Conservation (phyloP, 2,113 vertebrate species). For the Otis tarda region DNA sequence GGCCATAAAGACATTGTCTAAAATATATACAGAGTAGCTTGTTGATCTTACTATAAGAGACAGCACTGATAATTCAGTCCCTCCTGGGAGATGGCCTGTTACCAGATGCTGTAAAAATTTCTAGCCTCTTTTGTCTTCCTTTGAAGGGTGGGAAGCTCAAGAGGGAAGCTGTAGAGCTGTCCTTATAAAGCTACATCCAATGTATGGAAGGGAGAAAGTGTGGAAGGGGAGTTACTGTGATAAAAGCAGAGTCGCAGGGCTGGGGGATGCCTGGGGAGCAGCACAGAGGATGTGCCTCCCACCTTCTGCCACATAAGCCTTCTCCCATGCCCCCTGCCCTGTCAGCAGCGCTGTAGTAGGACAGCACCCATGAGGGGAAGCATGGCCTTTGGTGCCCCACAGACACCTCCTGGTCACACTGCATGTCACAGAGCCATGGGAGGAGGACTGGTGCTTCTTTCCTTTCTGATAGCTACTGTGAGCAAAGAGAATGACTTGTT, state of each 20-base stretch:
- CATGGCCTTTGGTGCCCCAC: neutral
- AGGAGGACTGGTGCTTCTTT: neutral
- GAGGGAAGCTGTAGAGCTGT: neutral
- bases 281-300: neutral
- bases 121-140: neutral
- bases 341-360: neutral
- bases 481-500: neutral
- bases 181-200: neutral
- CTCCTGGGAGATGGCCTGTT: neutral
- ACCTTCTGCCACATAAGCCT: neutral
- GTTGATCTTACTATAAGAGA: constrained; percentile 7
- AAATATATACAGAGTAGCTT: neutral
- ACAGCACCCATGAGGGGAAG: neutral
- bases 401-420: neutral
- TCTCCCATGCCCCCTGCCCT: neutral
- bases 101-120: neutral
- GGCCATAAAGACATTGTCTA: neutral
- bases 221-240: neutral
- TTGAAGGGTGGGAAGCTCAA: neutral
- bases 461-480: neutral
- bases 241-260: neutral
- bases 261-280: neutral
- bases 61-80: neutral
- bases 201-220: neutral
- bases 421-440: neutral